Evolutionary conservation across 1,140 invertebrate species (phyloP).

Genomic region (Ladona fulva): DNA sequence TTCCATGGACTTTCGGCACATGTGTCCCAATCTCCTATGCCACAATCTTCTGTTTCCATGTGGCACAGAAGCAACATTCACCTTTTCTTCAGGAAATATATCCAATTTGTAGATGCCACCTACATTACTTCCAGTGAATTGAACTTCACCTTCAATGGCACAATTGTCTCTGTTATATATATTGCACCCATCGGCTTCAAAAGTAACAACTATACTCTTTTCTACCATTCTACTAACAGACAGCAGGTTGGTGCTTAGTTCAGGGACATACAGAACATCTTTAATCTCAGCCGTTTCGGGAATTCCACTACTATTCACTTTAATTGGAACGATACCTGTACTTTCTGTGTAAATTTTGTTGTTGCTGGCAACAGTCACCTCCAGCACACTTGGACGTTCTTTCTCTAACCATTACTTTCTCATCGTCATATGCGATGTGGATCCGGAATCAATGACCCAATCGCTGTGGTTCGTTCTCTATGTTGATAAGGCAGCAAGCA

Average conservation of each 20-base stretch:
- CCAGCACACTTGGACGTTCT: not conserved
- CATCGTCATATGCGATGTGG: not conserved
- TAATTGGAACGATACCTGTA: not conserved
- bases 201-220: not conserved
- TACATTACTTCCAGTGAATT: not conserved
- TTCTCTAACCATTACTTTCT: not conserved
- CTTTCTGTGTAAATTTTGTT: not conserved
- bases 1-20: not conserved
- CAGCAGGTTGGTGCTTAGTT: not conserved
- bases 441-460: not conserved
- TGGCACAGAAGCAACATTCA: not conserved
- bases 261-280: not conserved
- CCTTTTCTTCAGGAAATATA: not conserved
- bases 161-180: not conserved
- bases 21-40: not conserved
- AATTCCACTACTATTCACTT: not conserved
- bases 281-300: not conserved
- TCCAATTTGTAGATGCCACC: not conserved
- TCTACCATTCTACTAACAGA: not conserved
- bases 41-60: not conserved
- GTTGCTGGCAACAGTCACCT: not conserved
- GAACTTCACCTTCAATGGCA: not conserved
- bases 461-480: not conserved
- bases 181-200: not conserved
- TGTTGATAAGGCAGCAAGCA: not conserved